Conservation (phyloP, 2,113 vertebrate genomes). For the Elanoides forficatus region DNA sequence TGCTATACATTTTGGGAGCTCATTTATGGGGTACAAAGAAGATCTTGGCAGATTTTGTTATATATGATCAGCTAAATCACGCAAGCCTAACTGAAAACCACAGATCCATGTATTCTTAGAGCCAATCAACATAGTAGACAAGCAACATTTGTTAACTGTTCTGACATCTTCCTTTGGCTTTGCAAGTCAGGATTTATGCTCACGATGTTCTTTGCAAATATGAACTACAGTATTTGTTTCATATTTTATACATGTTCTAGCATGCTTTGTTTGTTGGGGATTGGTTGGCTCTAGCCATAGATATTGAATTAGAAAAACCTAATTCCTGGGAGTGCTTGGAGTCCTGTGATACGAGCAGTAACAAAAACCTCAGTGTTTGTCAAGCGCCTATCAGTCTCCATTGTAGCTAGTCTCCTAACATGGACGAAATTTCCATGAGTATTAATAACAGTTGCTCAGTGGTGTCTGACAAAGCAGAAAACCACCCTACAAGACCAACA, state of each 20-base stretch:
- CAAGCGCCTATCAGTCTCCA: neutral
- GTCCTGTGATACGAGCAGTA: neutral
- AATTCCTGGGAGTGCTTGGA: neutral
- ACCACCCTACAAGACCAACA: neutral
- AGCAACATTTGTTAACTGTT: neutral
- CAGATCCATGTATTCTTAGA: neutral
- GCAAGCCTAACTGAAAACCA: neutral
- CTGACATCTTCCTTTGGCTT: neutral
- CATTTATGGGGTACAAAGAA: neutral
- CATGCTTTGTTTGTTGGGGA: neutral
- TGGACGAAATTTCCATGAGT: neutral
- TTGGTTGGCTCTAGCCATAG: neutral
- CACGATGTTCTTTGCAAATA: neutral
- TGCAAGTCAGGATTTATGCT: neutral
- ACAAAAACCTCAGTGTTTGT: neutral
- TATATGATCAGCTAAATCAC: neutral
- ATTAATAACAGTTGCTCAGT: neutral
- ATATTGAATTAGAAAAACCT: neutral
- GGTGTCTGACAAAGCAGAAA: neutral
- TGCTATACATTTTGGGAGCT: neutral
- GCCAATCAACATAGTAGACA: neutral
- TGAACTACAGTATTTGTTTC: neutral
- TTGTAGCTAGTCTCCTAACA: neutral
- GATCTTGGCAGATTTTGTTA: conserved; percentile 7
- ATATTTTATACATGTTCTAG: neutral